Percentiles rank a stretch among this genome's conserved stretches.
Evolutionary conservation across 1,140 invertebrate genomes (phyloP).

Genomic region (Metopolophium dirhodum): DNA sequence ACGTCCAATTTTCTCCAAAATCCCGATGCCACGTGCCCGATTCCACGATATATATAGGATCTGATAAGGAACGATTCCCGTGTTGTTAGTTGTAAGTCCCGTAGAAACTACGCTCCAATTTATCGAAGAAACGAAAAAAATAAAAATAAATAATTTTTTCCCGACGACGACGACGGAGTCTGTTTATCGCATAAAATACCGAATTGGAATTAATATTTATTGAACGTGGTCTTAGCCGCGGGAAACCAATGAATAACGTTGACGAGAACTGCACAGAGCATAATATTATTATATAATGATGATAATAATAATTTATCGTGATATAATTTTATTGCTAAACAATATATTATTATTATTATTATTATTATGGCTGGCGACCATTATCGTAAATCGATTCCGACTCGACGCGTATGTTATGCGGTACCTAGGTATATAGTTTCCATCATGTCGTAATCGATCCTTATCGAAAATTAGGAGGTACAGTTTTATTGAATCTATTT

Average conservation of each 20-base stretch:
- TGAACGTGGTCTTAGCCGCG: neutral
- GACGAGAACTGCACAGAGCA: neutral
- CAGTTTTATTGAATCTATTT: neutral
- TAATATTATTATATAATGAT: neutral
- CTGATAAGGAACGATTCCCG: neutral
- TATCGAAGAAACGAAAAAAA: neutral
- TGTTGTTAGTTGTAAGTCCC: neutral
- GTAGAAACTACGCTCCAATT: neutral
- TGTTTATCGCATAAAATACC: neutral
- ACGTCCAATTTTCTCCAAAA: neutral
- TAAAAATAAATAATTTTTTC: neutral
- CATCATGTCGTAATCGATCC: neutral
- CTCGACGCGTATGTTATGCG: neutral
- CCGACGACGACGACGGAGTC: neutral
- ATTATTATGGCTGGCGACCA: neutral
- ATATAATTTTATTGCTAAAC: conserved; percentile 14
- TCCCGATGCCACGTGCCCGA: neutral
- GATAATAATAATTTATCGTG: neutral
- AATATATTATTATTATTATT: neutral
- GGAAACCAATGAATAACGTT: neutral
- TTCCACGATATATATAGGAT: neutral
- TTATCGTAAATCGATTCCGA: neutral
- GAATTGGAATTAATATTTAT: neutral
- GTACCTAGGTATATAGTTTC: neutral
- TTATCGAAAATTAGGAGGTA: conserved; percentile 12